A percentile compares a stretch with the other conserved stretches of the same genome.
Conservation (phyloP, 2,888 invertebrate species). For the Cheilosia pagana region DNA sequence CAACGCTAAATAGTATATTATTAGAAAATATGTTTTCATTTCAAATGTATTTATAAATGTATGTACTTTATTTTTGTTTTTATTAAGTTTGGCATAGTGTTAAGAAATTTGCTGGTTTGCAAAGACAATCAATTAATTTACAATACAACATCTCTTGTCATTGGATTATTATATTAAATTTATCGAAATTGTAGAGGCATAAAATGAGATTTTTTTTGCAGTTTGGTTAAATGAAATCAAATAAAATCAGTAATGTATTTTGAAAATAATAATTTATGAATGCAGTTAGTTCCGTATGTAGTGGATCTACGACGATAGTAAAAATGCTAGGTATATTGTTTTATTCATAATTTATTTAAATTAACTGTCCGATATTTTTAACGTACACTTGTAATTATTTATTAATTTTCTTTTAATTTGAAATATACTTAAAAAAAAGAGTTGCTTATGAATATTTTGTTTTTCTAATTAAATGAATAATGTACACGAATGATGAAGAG, state of each 20-base stretch:
- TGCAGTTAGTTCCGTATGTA: too few species aligned
- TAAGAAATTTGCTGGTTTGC: slow-evolving; percentile 44
- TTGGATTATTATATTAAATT: slow-evolving; percentile 14
- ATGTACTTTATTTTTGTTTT: slow-evolving; percentile 13
- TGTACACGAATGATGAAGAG: slow-evolving; percentile 36
- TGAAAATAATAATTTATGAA: background rate
- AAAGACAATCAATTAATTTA: slow-evolving; percentile 30
- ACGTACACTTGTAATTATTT: slow-evolving; percentile 11
- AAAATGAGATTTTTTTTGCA: slow-evolving; percentile 7
- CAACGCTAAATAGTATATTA: slow-evolving; percentile 51
- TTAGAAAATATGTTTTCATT: slow-evolving; percentile 39
- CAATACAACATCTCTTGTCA: slow-evolving; percentile 24
- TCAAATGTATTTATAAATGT: slow-evolving; percentile 24
- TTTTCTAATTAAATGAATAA: slow-evolving; percentile 20
- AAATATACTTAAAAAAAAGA: background rate
- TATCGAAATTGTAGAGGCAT: slow-evolving; percentile 20
- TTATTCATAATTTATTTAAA: slow-evolving; percentile 27
- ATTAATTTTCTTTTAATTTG: background rate
- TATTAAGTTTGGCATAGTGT: slow-evolving; percentile 60
- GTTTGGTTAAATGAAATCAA: background rate
- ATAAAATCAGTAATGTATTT: background rate
- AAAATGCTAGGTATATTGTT: slow-evolving; percentile 35
- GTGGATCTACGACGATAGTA: slow-evolving; percentile 26
- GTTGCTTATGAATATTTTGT: background rate
- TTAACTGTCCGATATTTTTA: slow-evolving; percentile 19